Base-by-base conservation (phyloP, 2,113 vertebrate genomes). In the Pagrus major region DNA sequence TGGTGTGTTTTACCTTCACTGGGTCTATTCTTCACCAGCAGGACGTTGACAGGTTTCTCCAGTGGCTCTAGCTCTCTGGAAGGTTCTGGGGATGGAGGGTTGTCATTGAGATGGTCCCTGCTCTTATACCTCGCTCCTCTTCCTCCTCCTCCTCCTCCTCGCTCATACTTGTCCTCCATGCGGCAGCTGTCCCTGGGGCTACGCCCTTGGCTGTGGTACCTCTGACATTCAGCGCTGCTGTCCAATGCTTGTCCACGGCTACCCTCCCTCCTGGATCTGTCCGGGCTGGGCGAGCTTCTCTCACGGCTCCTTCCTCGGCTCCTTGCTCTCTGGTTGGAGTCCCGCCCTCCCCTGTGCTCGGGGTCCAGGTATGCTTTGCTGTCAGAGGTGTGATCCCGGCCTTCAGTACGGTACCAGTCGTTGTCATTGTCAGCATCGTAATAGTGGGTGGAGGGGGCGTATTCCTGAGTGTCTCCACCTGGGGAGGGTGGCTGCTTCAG, bases 21-120 rank as follows among this genome's bases (percentile, higher is more conserved):
- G 11, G 95, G 89, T 83, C 94, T 95, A 93, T 91, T 96, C 92
- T 99, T 99, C 46, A 94, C 95, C 86, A 99, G 91, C 72, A 98
- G 94, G 73, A 99, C 96, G 5, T 94, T 96, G 61, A 97, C 86
- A 0, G 97, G 97, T 65, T 94, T 95, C 14, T 93, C 94, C 1
- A 93, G 85, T 6, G 49, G 77, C 52, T 97, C 94, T 67, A 87
- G 83, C 61, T 84, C 81, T 35, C 91, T 93, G 89, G 71, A 78
- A 63, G 42, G 71, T 61, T 60, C 79, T 25, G 87, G 95, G 72
- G 81, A 78, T 46, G 44, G 81, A 3, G 41, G 75, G 9, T n/a
- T 80, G 88, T 78, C 89, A 14, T 83, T 94, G 76, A 71, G 86
- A 16, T 55, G 91, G 91, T 97, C 97, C 1, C 80, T 93, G 87